Evolutionary conservation across 2,113 vertebrate species (phyloP).

Genomic region (Cyanoderma ruficeps): DNA sequence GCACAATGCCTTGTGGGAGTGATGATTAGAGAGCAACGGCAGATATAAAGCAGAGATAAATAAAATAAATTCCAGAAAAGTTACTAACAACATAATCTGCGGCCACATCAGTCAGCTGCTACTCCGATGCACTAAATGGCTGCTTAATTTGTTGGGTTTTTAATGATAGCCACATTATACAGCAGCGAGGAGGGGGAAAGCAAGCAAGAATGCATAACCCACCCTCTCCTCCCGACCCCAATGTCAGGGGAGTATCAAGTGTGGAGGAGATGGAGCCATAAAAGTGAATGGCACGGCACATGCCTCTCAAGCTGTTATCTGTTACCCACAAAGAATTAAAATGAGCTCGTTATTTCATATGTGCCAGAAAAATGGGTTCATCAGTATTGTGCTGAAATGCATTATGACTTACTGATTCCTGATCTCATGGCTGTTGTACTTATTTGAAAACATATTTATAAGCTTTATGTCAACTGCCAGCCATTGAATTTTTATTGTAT

Average conservation of each 20-base stretch:
- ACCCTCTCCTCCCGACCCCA: background rate
- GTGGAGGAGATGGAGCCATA: constrained; percentile 3
- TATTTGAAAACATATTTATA: constrained; percentile 64
- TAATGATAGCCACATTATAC: background rate
- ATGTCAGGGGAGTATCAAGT: background rate
- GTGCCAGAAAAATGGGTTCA: constrained; percentile 15
- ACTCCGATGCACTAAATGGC: constrained; percentile 7
- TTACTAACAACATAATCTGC: constrained; percentile 21
- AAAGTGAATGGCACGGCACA: constrained; percentile 11
- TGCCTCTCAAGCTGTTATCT: constrained; percentile 53
- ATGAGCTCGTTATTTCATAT: constrained; percentile 50
- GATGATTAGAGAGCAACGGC: constrained; percentile 70
- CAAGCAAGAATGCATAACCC: background rate
- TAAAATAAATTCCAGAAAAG: constrained; percentile 24
- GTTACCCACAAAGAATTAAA: constrained; percentile 64
- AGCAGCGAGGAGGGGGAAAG: background rate
- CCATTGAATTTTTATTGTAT: constrained; percentile 66
- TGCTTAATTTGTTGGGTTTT: background rate
- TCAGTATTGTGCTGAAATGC: constrained; percentile 22
- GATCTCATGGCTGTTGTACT: constrained; percentile 49
- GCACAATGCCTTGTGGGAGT: constrained; percentile 64
- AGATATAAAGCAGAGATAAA: constrained; percentile 30
- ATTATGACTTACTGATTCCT: constrained; percentile 43
- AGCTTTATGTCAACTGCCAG: constrained; percentile 46
- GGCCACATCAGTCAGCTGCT: constrained; percentile 35